Conservation (phyloP, 2,113 vertebrate genomes). For the Myxocyprinus asiaticus region DNA sequence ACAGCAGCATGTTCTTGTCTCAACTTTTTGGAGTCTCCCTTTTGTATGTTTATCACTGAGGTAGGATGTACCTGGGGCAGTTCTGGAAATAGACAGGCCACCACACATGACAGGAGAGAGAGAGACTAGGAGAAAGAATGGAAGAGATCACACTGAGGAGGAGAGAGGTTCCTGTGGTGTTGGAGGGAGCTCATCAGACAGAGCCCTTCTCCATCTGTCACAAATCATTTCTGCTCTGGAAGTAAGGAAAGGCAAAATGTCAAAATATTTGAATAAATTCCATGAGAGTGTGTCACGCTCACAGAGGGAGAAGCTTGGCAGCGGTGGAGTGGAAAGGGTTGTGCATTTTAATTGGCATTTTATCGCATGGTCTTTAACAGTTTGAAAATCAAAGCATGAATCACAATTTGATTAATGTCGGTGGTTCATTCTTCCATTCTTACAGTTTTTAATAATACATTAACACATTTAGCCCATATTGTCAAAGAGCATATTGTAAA, state of each 20-base stretch:
- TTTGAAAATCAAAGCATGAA: neutral
- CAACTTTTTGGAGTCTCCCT: slow-evolving; percentile 34
- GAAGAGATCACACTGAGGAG: slow-evolving; percentile 13
- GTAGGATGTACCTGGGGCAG: slow-evolving; percentile 43
- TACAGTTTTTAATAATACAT: too few relatives aligned
- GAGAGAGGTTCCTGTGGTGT: slow-evolving; percentile 49
- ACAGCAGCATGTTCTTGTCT: slow-evolving; percentile 38
- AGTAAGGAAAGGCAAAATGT: slow-evolving; percentile 98
- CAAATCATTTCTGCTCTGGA: slow-evolving; percentile 98
- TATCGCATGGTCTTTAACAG: neutral
- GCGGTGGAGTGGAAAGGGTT: neutral
- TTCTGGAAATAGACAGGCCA: slow-evolving; percentile 56
- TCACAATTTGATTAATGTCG: neutral
- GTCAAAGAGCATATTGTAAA: too few relatives aligned
- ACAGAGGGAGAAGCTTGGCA: slow-evolving; percentile 58
- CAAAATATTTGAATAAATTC: slow-evolving; percentile 99
- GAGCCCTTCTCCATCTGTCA: slow-evolving; percentile 91
- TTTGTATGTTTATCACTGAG: slow-evolving; percentile 35
- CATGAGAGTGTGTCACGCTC: slow-evolving; percentile 82
- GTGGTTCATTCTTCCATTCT: neutral
- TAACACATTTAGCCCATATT: too few relatives aligned
- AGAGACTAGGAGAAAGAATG: slow-evolving; percentile 55
- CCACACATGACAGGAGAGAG: slow-evolving; percentile 55
- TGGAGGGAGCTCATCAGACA: slow-evolving; percentile 69
- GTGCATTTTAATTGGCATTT: neutral